Base-by-base conservation (phyloP, 2,888 invertebrate species). In the Drosophila infuscata region DNA sequence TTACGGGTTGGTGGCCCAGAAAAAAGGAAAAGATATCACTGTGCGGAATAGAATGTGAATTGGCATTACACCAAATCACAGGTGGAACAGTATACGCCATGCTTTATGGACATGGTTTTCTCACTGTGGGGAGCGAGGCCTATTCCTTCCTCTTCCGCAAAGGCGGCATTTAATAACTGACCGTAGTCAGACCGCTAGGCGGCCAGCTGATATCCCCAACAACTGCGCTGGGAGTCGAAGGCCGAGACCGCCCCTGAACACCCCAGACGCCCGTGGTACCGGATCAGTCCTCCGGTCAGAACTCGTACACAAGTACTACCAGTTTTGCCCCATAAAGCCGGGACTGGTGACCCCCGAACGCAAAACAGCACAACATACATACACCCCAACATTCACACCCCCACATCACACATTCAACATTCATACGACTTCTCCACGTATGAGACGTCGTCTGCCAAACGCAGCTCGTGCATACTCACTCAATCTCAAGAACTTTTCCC, bases 41-140 rank as follows among this genome's bases (percentile, higher is more conserved):
- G 53, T 41, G 0, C 2, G 38, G n/a, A 43, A 53, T 62, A 62
- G 43, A 43, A 33, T 57, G 43, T 15, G 17, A 53, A 33, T 25
- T 52, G 6, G n/a, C n/a, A n/a, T n/a, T n/a, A 25, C 52, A 33
- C 4, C 12, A 52, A 41, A 6, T 29, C 43, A 35, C 48, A 43
- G 33, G 43, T 62, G 61, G 29, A 52, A 62, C 61, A 53, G 61
- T 61, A 7, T 54, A 46, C 20, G n/a, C 35, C 30, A 62, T 36
- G 54, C 46, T 12, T 62, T 53, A 36, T 54, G 46, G 46, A 32
- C 46, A 63, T 46, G n/a, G 41, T 33, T 20, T 54, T 32, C 62
- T 63, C 54, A 48, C 46, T 46, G 54, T 46, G 3, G 2, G 29
- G 46, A 46, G 46, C 29, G 46, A 63, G 46, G 54, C 25, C 35